Base-by-base conservation (phyloP, 2,113 vertebrate species). In the Neotoma lepida region DNA sequence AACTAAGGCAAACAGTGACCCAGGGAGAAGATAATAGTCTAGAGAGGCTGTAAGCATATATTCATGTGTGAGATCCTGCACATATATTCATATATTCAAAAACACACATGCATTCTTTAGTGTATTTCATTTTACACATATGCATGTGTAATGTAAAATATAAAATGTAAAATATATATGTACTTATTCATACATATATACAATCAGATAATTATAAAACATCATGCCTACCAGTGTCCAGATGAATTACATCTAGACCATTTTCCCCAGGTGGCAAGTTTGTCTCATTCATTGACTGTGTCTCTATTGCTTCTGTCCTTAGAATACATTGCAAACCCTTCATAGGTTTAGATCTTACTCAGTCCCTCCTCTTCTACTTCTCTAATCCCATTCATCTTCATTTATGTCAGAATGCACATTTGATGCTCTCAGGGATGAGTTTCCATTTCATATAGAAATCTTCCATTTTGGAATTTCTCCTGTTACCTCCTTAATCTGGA, bases 401-500 rank as follows among this genome's bases (percentile, higher is more conserved):
- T 58, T 80, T 41, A 66, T 71, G 61, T 82, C 39, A 84, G 6
- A 70, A 64, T 26, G 12, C 18, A 46, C 10, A 58, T 20, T 9
- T 64, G 3, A 56, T 39, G 9, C 9, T 91, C 6, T 8, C 20
- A 39, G 76, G 39, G 44, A 3, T 77, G 1, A 58, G 30, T 58
- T 86, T 68, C 77, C 17, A 35, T 84, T 76, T 73, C 68, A 35
- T 56, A 14, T 74, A n/a, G 10, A 54, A 17, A 3, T 2, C 30
- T 82, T 87, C 14, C 49, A 61, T 85, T 46, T 44, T 74, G 41
- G 9, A 46, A 30, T 1, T 15, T 73, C 58, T 24, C 15, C n/a
- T 9, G 8, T 9, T 12, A 4, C 35, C 20, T 1, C n/a, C 30
- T 46, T 74, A 9, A 0, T 44, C 39, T 51, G 6, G 0, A 46